Evolutionary conservation across 2,113 vertebrate species (phyloP), one percentile per base, ranked within the genome.

Genomic region (Colistium nudipinnis): DNA sequence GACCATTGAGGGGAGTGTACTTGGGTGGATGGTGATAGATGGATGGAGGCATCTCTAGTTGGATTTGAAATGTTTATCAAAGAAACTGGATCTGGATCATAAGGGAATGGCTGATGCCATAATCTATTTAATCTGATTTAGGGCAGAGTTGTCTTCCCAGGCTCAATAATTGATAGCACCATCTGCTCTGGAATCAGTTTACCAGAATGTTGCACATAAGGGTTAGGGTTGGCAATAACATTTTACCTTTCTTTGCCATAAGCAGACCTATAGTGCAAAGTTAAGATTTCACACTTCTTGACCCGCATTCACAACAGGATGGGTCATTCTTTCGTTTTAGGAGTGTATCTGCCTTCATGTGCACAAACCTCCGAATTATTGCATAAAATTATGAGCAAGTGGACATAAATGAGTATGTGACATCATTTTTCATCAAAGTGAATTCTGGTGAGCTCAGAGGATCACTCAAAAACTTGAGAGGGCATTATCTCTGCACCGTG

Each of bases 81-180:
- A 68, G 77, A 71, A 45, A 17, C 65, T n/a, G 27, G 49, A 41
- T 54, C 44, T 69, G 33, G 54, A 49, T 77, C 80, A 78, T 76
- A 72, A 68, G 73, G 74, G 85, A 80, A 62, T 62, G 57, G 60
- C 67, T 70, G 70, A 83, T 83, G 74, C 76, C 77, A 80, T 89
- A 87, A 89, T 89, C 85, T 81, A 45, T 76, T 87, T 89, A 89
- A 88, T 87, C 76, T 86, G 78, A 84, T 73, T 82, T 80, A 86
- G 82, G 86, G n/a, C 87, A 82, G 63, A 41, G 16, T 64, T 47
- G 17, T 88, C 78, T 79, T 84, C 66, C 11, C 61, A 27, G 69
- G 52, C 78, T 91, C 85, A 86, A 91, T 90, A 84, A 90, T 91
- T 89, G 87, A 91, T 90, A 74, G 38, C 76, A 71, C 87, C 90